Base-by-base conservation (phyloP, 2,888 invertebrate genomes). In the Endomychus coccineus region DNA sequence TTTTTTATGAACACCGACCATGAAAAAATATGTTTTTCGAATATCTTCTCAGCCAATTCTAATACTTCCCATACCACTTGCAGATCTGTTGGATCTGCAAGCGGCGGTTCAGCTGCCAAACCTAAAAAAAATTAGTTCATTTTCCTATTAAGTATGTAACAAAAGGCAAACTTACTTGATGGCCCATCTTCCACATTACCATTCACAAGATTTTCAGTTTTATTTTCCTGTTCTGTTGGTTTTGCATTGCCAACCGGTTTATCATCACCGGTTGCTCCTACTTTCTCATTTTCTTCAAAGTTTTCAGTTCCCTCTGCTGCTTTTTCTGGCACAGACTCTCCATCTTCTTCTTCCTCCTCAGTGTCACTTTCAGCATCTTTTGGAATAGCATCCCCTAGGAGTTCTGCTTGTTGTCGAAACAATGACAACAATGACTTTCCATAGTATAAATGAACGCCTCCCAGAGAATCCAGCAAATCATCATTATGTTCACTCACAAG, bases 21-120 rank as follows among this genome's bases (percentile, higher is more conserved):
- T n/a, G n/a, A n/a, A n/a, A n/a, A n/a, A n/a, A n/a, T n/a, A n/a
- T n/a, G n/a, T n/a, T 76, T 76, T 34, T 71, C 56, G 44, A 85
- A 81, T 29, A 94, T 90, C 40, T 83, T 73, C 57, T 89, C 89
- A 0, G 94, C 84, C 16, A 94, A 64, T 59, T 95, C 94, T 30
- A 96, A 70, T 54, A 89, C 85, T 70, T 97, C 95, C 95, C 95
- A 96, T 0, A 95, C 89, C 12, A 95, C 69, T 67, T 95, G 87
- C 34, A 92, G 71, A 58, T 83, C 85, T 46, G 74, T 74, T 21
- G 71, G 62, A n/a, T n/a, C n/a, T 34, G 71, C 71, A 9, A 68
- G 67, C 3, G 66, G 65, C 2, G 62, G 64, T 4, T 66, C 62
- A 34, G 33, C 43, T 1, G 10, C 39, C 14, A 45, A 25, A 10